Percentiles rank a stretch among this genome's conserved stretches.
These are phyloP conservation scores for Branchellion lobata DNA, from an alignment of 2,888 invertebrate species.

Conservation along the genomic window DNA sequence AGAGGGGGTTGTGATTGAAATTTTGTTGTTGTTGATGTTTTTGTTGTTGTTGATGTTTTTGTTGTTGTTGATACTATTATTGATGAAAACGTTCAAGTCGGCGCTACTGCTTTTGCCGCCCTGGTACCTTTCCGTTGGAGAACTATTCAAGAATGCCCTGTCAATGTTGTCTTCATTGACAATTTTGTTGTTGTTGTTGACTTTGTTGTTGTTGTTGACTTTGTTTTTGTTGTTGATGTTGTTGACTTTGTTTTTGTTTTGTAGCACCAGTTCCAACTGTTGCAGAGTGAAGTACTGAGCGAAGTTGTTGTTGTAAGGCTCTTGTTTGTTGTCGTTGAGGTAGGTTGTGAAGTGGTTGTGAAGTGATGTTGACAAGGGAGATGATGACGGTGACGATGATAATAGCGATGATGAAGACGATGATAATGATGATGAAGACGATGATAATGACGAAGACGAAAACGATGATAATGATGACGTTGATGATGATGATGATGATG, in stretches of 20 bases:
- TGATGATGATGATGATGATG: constrained; percentile 46
- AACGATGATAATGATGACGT: constrained; percentile 17
- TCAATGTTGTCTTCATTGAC: too few relatives aligned
- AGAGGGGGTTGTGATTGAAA: too few relatives aligned
- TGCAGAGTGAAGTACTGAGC: constrained; percentile 1
- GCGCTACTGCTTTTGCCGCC: too few relatives aligned
- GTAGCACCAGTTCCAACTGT: background rate
- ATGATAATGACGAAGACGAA: too few relatives aligned
- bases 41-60: too few relatives aligned
- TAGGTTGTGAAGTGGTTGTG: background rate
- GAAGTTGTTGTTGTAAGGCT: constrained; percentile 12
- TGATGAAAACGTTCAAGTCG: too few relatives aligned
- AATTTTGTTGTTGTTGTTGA: too few relatives aligned
- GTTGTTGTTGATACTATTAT: too few relatives aligned
- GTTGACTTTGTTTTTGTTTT: background rate
- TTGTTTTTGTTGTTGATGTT: background rate
- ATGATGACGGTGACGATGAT: background rate
- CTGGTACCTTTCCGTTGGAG: too few relatives aligned
- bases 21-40: too few relatives aligned
- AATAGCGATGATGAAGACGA: background rate
- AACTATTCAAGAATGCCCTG: too few relatives aligned
- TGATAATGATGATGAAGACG: too few relatives aligned
- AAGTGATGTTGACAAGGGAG: background rate
- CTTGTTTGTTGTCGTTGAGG: background rate
- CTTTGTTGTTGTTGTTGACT: background rate